Evolutionary conservation across 1,140 invertebrate genomes (phyloP), one percentile per base, ranked within the genome.

Genomic region (Drosophila parvula): DNA sequence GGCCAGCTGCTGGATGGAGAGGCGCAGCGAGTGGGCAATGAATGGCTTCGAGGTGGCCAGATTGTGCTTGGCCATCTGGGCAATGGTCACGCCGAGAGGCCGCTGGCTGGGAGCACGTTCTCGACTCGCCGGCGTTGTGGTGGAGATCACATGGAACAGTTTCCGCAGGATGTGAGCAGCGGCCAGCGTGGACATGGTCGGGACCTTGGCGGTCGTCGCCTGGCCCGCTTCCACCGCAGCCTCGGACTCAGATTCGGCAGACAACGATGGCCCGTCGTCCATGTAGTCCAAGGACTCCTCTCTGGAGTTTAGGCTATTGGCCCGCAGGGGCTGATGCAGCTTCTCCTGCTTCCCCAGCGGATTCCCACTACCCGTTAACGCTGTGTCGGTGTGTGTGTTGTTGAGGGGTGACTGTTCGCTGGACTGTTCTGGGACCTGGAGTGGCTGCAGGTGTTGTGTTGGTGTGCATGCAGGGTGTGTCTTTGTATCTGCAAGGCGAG

Each of bases 21-120:
- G 18, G 3, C 83, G 60, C 61, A 88, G 48, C 1, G 83, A 89
- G 10, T 78, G 63, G 43, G 79, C 79, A 6, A 80, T 83, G 10
- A 83, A 77, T 0, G 79, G 71, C 47, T 79, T 83, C 0, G 82
- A 88, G 12, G 82, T 85, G 40, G 78, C 81, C 53, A 84, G n/a
- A 58, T 81, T 84, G 18, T 84, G 81, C 16, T 34, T 67, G 16
- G 82, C 82, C 78, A 85, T 32, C 22, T 88, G 76, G 5, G 79
- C 44, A n/a, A 86, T 41, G 16, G 82, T 82, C 12, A 88, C 74
- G 3, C 30, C 44, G 0, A 41, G 69, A 9, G 38, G 12, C 11
- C 36, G 27, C 51, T 18, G 32, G 32, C 22, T 62, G 12, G 34
- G 3, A 18, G 32, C 34, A 1, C 27, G 55, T 36, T 60, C 34